These are phyloP conservation scores for Drosophila mercatorum DNA, from an alignment of 2,888 invertebrate genomes.

Conservation along the genomic window DNA sequence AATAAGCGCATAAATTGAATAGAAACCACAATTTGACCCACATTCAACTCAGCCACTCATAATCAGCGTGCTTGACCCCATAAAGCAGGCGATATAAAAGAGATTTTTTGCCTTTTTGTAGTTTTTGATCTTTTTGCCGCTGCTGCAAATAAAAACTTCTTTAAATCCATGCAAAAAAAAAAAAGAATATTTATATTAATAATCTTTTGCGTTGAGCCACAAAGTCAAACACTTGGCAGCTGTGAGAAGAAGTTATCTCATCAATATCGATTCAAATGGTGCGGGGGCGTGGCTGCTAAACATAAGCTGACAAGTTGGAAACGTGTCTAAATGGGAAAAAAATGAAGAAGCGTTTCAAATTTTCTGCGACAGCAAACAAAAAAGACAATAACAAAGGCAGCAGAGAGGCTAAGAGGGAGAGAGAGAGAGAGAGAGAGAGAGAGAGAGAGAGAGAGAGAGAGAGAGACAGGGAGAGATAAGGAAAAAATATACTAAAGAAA, in stretches of 20 bases:
- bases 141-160: slow-evolving; percentile 20
- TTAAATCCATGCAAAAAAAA: slow-evolving; percentile 24
- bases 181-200: slow-evolving; percentile 53
- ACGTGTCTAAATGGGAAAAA: slow-evolving; percentile 63
- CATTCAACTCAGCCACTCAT: slow-evolving; percentile 38
- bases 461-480: neutral
- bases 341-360: slow-evolving; percentile 55
- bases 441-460: neutral
- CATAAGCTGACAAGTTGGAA: slow-evolving; percentile 33
- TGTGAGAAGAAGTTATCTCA: slow-evolving; percentile 52
- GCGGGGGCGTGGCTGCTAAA: neutral
- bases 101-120: slow-evolving; percentile 19
- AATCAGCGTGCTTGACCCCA: slow-evolving; percentile 43
- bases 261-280: slow-evolving; percentile 54
- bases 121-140: slow-evolving; percentile 19
- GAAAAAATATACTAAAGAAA: slow-evolving; percentile 1
- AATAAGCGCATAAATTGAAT: slow-evolving; percentile 66
- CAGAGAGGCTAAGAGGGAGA: neutral
- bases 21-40: slow-evolving; percentile 53
- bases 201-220: slow-evolving; percentile 13
- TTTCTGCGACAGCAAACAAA: slow-evolving; percentile 43
- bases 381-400: slow-evolving; percentile 10
- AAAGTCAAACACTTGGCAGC: slow-evolving; percentile 44
- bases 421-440: neutral
- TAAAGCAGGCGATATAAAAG: slow-evolving; percentile 12